Base-by-base conservation (phyloP, 2,797 vertebrate genomes). In the Agapornis canus region DNA sequence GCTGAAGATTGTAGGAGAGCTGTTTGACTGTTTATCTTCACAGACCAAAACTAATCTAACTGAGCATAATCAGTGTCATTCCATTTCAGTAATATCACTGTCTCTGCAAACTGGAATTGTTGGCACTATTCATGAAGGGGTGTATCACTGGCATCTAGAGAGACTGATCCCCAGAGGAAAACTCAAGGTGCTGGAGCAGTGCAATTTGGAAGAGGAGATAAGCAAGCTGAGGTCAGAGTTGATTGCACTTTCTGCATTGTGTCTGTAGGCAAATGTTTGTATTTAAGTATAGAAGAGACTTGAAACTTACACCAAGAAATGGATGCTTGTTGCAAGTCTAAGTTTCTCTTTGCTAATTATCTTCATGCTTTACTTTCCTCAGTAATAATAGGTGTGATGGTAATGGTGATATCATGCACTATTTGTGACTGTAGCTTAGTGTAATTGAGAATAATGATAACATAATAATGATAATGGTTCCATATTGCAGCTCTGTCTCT, bases 381-480 rank as follows among this genome's bases (percentile, higher is more conserved):
- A 2, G 20, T 72, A 56, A 43, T 51, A 83, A 51, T 29, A 37
- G 21, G 37, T 78, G 47, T 65, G 63, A 27, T 72, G 77, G 35
- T 94, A 76, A 84, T 59, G 68, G 39, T 75, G 56, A 27, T 73
- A 77, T 25, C 39, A 2, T 59, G 37, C 13, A 6, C 56, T 73
- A 27, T 68, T 95, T 93, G 81, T 90, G 84, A 66, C 48, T 92
- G 64, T 73, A 61, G 60, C 52, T 86, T 84, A 35, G 68, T 48
- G 60, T 80, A 92, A 93, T 68, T 92, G 92, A 90, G 88, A 89
- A 54, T 86, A 77, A 95, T 73, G 72, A 71, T 72, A 84, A 69
- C 66, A 32, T 43, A 77, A 69, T 92, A 71, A 94, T 64, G 61
- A 76, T 88, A 65, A 76, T 68, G 60, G 22, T 85, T 69, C 92